Evolutionary conservation across 92 coral and sea anemone genomes (phyloP).

Genomic region (Pocillopora grandis): DNA sequence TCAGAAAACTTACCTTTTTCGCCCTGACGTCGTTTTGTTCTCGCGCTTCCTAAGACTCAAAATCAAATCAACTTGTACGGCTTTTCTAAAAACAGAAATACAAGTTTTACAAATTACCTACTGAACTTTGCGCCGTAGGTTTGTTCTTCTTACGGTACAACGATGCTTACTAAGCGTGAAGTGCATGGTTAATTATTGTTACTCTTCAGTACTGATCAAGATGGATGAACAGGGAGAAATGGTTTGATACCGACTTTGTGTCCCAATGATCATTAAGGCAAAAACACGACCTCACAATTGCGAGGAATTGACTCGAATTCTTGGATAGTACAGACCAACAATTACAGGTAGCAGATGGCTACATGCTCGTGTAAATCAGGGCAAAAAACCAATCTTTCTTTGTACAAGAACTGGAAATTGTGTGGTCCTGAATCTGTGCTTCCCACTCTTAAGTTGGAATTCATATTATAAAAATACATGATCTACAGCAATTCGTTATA

Average conservation of each 20-base stretch:
- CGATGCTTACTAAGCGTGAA: background rate
- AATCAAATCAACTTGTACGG: constrained; percentile 61
- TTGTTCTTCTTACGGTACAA: background rate
- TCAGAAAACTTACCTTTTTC: constrained; percentile 10
- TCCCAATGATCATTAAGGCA: background rate
- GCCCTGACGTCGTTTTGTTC: constrained; percentile 10
- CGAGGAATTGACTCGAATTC: too few species aligned
- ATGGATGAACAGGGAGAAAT: background rate
- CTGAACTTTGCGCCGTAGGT: too few species aligned
- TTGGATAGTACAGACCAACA: too few species aligned
- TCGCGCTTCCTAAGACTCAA: constrained; percentile 59
- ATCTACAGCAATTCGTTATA: too few species aligned
- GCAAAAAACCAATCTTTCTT: too few species aligned
- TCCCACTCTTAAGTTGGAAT: too few species aligned
- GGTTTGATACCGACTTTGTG: background rate
- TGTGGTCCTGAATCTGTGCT: too few species aligned
- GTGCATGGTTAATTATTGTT: constrained; percentile 1
- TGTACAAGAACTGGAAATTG: too few species aligned
- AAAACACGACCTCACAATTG: background rate
- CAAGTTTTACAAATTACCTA: background rate
- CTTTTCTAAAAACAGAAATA: constrained; percentile 48
- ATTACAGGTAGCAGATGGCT: too few species aligned
- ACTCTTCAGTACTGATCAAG: background rate
- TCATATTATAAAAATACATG: too few species aligned
- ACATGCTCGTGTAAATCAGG: too few species aligned